Evolutionary conservation across 2,797 vertebrate genomes (phyloP), one percentile per base, ranked within the genome.

Genomic region (Gila robusta): DNA sequence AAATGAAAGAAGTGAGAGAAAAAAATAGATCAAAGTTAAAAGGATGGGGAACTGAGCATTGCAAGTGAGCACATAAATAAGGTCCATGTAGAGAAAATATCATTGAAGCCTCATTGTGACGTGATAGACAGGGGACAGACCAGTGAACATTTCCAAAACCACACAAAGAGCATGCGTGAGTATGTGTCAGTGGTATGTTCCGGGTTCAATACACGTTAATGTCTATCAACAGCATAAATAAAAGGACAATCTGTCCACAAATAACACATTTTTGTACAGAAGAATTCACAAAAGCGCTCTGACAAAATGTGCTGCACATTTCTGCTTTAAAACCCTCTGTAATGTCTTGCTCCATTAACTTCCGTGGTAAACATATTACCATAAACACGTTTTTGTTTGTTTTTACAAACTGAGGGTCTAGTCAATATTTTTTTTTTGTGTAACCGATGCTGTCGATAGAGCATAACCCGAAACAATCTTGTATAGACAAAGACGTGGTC

Each of bases 151-250:
- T 72, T 47, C 21, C 39, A 70, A 67, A 35, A 56, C 7, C 56
- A 47, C 64, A 79, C 12, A 86, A n/a, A 84, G 44, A 76, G 64
- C 82, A 87, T 89, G 88, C 86, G 14, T 72, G 41, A 19, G 39
- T 23, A 4, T 17, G 69, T 73, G 59, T 82, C n/a, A 77, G 35
- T 67, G 23, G 10, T 35, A 26, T 19, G 7, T n/a, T 79, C 19
- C 39, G 2, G 52, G 37, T 59, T 59, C 64, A 79, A 21, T 39
- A 56, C 23, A 77, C 70, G 17, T 59, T 44, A 35, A 71, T 69
- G 4, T 56, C 47, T 54, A 78, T 78, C 41, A 74, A 74, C 56
- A 35, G 79, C 79, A 49, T 52, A 9, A 35, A 52, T 35, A 35
- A 32, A 67, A 32, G 11, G 26, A 28, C 59, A 79, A 41, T 62